Percentiles rank a stretch among this genome's conserved stretches.
These are phyloP conservation scores for Neomonachus schauinslandi DNA, from an alignment of 2,113 vertebrate species.

Conservation along the genomic window DNA sequence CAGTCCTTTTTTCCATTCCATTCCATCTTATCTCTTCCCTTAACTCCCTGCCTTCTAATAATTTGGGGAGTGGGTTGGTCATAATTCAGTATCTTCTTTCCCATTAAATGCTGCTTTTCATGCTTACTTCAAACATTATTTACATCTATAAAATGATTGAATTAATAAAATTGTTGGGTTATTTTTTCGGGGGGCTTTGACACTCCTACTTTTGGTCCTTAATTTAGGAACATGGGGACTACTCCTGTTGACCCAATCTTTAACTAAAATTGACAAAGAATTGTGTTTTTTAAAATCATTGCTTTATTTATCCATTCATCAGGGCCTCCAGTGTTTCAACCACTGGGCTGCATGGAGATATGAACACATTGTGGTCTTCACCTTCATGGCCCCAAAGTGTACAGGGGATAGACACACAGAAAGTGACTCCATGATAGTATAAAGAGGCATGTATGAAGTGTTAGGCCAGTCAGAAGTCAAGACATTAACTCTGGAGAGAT, in stretches of 20 bases:
- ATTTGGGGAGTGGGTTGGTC: not conserved
- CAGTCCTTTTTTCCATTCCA: not conserved
- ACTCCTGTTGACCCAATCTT: not conserved
- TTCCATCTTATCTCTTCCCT: not conserved
- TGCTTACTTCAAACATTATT: not conserved
- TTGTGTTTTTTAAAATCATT: not conserved
- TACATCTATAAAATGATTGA: not conserved
- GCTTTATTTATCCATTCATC: not conserved
- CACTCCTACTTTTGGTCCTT: not conserved
- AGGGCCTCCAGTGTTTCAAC: not conserved
- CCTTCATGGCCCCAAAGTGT: accelerated
- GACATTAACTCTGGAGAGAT: not conserved
- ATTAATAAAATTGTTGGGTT: not conserved
- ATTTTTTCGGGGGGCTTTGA: not conserved
- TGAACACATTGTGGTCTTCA: not conserved
- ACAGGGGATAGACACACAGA: not conserved
- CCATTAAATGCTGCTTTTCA: not conserved
- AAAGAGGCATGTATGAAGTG: not conserved
- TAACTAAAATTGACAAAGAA: not conserved
- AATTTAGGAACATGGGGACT: not conserved
- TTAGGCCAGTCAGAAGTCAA: not conserved
- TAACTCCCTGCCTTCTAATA: not conserved
- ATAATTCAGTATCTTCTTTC: not conserved
- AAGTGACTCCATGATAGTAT: not conserved
- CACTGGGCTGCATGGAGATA: not conserved